Percentiles rank a stretch among this genome's conserved stretches.
These are phyloP conservation scores for Ceryle rudis DNA, from an alignment of 2,797 vertebrate species.

Conservation along the genomic window DNA sequence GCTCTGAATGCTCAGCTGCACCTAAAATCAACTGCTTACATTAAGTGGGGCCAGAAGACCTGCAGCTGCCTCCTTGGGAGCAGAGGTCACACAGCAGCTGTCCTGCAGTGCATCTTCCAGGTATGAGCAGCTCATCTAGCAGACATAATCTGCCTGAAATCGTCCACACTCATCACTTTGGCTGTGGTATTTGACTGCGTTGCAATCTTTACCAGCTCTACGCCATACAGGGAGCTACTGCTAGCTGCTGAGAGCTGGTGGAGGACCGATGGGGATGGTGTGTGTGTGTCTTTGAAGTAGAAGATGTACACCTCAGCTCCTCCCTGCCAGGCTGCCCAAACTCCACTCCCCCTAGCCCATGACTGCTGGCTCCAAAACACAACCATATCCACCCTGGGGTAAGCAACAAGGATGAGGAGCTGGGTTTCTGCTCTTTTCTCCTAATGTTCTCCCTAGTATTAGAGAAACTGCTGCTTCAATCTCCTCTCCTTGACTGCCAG, in stretches of 20 bases:
- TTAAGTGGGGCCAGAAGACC: neutral
- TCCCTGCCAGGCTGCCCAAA: neutral
- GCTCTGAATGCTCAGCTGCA: neutral
- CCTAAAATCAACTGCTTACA: neutral
- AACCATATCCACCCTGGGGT: neutral
- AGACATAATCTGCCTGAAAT: neutral
- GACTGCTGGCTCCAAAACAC: neutral
- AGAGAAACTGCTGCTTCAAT: neutral
- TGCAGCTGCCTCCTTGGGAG: rapidly evolving
- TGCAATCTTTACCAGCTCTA: neutral
- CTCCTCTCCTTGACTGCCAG: neutral
- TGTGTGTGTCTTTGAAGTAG: neutral
- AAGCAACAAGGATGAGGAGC: neutral
- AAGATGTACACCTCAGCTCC: neutral
- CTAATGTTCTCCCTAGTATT: neutral
- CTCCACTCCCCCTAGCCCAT: rapidly evolving
- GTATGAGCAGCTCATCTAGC: neutral
- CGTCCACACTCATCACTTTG: neutral
- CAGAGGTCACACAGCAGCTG: neutral
- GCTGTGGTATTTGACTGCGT: neutral
- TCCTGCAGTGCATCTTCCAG: neutral
- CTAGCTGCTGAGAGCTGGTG: neutral
- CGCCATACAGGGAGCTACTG: neutral
- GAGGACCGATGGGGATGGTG: rapidly evolving
- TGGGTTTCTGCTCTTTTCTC: neutral